Conservation (phyloP, 1,140 invertebrate genomes). For the Hylaeus volcanicus region DNA sequence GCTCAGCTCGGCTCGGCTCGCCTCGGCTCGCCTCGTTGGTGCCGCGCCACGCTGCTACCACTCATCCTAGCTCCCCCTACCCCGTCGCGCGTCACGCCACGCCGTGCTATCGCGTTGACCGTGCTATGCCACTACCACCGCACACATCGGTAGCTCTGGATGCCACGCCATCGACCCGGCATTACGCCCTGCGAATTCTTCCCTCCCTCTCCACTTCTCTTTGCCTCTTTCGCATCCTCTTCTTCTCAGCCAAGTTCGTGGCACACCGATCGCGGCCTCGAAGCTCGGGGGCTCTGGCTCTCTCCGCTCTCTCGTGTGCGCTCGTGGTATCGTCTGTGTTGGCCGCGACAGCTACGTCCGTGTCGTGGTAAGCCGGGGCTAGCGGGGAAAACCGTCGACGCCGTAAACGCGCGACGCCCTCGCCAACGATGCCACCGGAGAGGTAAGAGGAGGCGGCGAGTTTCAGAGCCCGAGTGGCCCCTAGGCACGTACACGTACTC, state of each 20-base stretch:
- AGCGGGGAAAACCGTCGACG: constrained; percentile 68
- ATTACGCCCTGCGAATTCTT: constrained; percentile 41
- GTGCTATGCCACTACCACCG: constrained; percentile 29
- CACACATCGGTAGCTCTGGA: constrained; percentile 21
- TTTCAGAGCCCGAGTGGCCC: constrained; percentile 42
- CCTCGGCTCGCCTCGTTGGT: neutral
- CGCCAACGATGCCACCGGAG: constrained; percentile 74
- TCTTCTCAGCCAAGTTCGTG: constrained; percentile 33
- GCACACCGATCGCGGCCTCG: constrained; percentile 53
- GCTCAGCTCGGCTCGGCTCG: too few relatives aligned
- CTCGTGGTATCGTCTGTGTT: constrained; percentile 29
- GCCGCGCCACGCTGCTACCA: constrained; percentile 8
- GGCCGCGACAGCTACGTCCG: constrained; percentile 43
- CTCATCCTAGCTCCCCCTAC: neutral
- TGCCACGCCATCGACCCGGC: constrained; percentile 48
- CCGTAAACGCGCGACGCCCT: constrained; percentile 75
- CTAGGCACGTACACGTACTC: constrained; percentile 22
- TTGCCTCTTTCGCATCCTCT: constrained; percentile 23
- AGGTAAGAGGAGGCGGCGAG: constrained; percentile 52
- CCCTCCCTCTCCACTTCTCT: constrained; percentile 12
- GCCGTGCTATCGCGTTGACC: constrained; percentile 18
- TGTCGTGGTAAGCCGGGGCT: constrained; percentile 59
- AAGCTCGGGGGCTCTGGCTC: neutral
- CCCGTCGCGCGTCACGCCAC: constrained; percentile 8
- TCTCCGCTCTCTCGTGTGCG: constrained; percentile 25